Evolutionary conservation across 2,888 invertebrate genomes (phyloP), one percentile per base, ranked within the genome.

Genomic region (Lepeophtheirus nordmannii): DNA sequence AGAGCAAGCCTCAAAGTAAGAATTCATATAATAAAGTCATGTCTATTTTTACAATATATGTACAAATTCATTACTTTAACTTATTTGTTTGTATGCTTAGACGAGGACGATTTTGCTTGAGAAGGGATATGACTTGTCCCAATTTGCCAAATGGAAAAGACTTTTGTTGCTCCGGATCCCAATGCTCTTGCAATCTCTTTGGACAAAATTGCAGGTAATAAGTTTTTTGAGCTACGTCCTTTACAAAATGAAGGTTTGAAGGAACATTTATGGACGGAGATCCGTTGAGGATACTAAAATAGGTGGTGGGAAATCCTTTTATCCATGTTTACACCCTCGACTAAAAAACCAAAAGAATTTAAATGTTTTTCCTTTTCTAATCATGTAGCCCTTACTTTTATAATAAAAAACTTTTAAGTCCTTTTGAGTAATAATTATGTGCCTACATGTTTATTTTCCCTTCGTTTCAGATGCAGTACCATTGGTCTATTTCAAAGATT

Each of bases 91-190:
- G 14, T 9, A 11, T 8, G 11, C n/a, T 20, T 41, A 68, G 68
- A 57, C 7, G 62, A 62, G 62, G 62, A 39, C 62, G 30, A 38
- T 62, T 62, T 40, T 62, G 62, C 17, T 62, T 62, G 62, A 62
- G 62, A n/a, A 38, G 62, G 40, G 62, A 62, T 40, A 62, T 62
- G 62, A 62, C 62, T 20, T 62, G 62, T 17, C 62, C 62, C 10
- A 39, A 40, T 23, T 14, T 37, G 30, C n/a, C 38, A 10, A 30
- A 40, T 38, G 40, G 40, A 37, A 62, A 30, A 46, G 62, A 62
- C 23, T 38, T 62, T 2, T 62, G 62, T 40, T 62, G 62, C 40
- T n/a, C n/a, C 14, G 62, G 62, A n/a, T 62, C 62, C 14, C 62
- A 62, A 40, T 62, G 62, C 17, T 17, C 62, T 22, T 62, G 62